Evolutionary conservation across 2,888 invertebrate species (phyloP).

Genomic region (Trilocha varians): DNA sequence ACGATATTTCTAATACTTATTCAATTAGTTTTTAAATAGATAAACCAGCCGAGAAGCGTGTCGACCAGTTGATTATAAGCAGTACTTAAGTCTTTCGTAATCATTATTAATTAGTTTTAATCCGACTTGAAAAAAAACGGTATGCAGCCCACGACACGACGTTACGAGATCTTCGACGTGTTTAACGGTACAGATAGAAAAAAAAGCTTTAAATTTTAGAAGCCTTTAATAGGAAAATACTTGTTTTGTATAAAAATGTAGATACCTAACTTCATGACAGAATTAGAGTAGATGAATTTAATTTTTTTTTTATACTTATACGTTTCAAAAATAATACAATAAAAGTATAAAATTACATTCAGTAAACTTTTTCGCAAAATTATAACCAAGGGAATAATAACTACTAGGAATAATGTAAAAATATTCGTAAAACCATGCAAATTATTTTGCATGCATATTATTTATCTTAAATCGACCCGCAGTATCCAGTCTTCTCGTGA

Average conservation of each 20-base stretch:
- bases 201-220: not conserved
- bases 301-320: not conserved
- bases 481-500: no score
- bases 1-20: no score
- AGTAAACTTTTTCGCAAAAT: not conserved
- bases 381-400: not conserved
- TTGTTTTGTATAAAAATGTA: no score
- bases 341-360: not conserved
- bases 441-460: no score
- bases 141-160: constrained; percentile 13
- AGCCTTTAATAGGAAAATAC: no score
- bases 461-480: no score
- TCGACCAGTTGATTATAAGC: constrained; percentile 24
- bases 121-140: constrained; percentile 32
- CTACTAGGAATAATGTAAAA: not conserved
- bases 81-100: constrained; percentile 40
- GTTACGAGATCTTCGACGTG: constrained; percentile 23
- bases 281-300: not conserved
- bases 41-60: constrained; percentile 25
- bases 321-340: not conserved
- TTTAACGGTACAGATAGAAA: constrained; percentile 12
- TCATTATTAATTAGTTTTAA: constrained; percentile 45
- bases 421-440: not conserved
- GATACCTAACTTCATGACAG: not conserved
- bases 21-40: constrained; percentile 10